Evolutionary conservation across 2,888 invertebrate genomes (phyloP).

Genomic region (Hypomecis punctinalis): DNA sequence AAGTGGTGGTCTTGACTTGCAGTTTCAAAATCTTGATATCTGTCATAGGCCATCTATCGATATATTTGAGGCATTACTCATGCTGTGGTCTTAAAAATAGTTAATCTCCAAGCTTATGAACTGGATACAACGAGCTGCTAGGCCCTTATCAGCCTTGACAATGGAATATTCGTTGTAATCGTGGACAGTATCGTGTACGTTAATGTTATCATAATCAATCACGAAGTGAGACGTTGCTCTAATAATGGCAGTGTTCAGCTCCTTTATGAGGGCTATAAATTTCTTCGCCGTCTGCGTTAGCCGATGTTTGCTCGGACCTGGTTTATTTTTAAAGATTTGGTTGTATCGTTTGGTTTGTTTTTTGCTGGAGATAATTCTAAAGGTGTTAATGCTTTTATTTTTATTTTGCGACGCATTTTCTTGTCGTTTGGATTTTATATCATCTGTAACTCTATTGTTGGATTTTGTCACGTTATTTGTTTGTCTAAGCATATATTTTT

Average conservation of each 20-base stretch:
- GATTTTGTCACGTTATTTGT: not conserved
- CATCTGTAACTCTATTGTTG: not conserved
- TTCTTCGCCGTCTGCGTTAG: conserved; percentile 35
- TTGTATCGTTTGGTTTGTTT: conserved; percentile 9
- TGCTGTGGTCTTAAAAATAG: not conserved
- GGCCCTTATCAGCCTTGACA: conserved; percentile 23
- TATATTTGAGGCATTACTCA: not conserved
- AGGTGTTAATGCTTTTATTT: conserved; percentile 2
- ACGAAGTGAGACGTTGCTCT: conserved; percentile 27
- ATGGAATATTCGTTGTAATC: conserved; percentile 44
- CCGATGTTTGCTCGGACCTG: conserved; percentile 24
- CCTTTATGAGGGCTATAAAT: conserved; percentile 38
- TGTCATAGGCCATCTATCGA: not conserved
- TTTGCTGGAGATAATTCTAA: conserved; percentile 13
- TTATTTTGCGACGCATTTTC: not conserved
- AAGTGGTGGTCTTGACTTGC: conserved; percentile 1
- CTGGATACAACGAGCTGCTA: conserved; percentile 10
- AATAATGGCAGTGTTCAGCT: conserved; percentile 28
- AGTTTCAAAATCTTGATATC: conserved; percentile 1
- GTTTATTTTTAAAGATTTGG: conserved; percentile 33
- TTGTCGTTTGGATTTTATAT: conserved; percentile 1
- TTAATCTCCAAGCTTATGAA: conserved; percentile 16
- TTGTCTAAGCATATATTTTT: not conserved
- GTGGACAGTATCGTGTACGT: conserved; percentile 21
- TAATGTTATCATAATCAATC: conserved; percentile 45